Evolutionary conservation across 2,888 invertebrate species (phyloP), one percentile per base, ranked within the genome.

Genomic region (Chloroclysta siterata): DNA sequence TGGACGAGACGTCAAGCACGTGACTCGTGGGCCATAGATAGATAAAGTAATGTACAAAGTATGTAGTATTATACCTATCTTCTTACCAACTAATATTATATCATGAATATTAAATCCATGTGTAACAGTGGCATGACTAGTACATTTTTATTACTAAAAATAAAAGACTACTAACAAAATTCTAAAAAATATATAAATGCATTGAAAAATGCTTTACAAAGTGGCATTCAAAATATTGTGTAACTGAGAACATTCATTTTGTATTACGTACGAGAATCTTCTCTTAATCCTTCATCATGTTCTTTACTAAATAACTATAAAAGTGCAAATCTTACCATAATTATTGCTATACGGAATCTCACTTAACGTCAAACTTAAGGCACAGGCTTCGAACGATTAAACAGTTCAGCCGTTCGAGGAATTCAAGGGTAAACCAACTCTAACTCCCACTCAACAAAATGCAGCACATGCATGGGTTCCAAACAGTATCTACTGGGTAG

Each of bases 241-340:
- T 29, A 36, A n/a, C 44, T 51, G 44, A 33, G 41, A 58, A 44
- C 44, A 44, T 41, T 53, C 11, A 52, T 41, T 41, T 53, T 53
- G 41, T 53, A 28, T 41, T 8, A 39, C 28, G n/a, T 41, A 52
- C 1, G 13, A 5, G 5, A 11, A 36, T 51, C 11, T 36, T 17
- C 52, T 33, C n/a, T 17, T 17, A 39, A 13, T 36, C 36, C 36
- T 4, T 39, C 13, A 13, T 29, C 39, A 48, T 50, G 33, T 54
- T 46, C 22, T 28, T 36, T 46, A 28, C 14, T 42, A 15, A n/a
- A 42, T 39, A 53, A n/a, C 22, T 55, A 57, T 53, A 66, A 69
- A 72, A 69, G 66, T 70, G 70, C 70, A 66, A 64, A 67, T 67
- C 50, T 66, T 70, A 55, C 33, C 10, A 54, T 70, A 70, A 50